These are phyloP conservation scores for Diuraphis noxia DNA, from an alignment of 1,140 invertebrate species.

Conservation along the genomic window DNA sequence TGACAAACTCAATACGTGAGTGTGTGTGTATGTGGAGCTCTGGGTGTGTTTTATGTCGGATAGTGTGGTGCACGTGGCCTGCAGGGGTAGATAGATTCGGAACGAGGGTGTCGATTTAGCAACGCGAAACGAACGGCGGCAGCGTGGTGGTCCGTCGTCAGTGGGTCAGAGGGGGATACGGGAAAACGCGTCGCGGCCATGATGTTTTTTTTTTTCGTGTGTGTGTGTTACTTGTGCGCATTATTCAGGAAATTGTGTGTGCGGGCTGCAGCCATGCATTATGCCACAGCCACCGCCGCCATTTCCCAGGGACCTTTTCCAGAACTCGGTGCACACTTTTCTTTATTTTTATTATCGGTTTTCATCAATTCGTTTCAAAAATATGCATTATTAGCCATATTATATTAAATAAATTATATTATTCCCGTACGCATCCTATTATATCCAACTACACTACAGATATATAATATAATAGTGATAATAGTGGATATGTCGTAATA, in stretches of 20 bases:
- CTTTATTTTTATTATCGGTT: neutral
- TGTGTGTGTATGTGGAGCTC: neutral
- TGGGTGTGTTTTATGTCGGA: conserved; percentile 28
- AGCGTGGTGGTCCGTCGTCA: too few species aligned
- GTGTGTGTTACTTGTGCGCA: neutral
- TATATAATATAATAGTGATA: too few species aligned
- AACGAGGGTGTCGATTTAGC: conserved; percentile 42
- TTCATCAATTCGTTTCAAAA: neutral
- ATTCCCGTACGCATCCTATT: neutral
- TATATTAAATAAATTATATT: neutral
- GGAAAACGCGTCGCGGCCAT: conserved; percentile 11
- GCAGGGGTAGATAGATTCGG: neutral
- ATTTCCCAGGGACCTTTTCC: conserved; percentile 24
- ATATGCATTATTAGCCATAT: neutral
- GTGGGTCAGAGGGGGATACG: neutral
- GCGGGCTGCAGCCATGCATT: conserved; percentile 22
- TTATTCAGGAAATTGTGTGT: neutral
- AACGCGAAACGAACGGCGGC: neutral
- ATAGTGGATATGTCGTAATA: too few species aligned
- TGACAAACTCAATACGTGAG: neutral
- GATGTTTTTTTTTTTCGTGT: conserved; percentile 10
- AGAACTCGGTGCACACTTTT: neutral
- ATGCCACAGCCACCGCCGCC: conserved; percentile 11
- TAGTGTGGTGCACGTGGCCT: neutral
- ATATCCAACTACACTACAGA: too few species aligned